Base-by-base conservation (phyloP, 2,888 invertebrate genomes). In the Chloroclystis v-ata region DNA sequence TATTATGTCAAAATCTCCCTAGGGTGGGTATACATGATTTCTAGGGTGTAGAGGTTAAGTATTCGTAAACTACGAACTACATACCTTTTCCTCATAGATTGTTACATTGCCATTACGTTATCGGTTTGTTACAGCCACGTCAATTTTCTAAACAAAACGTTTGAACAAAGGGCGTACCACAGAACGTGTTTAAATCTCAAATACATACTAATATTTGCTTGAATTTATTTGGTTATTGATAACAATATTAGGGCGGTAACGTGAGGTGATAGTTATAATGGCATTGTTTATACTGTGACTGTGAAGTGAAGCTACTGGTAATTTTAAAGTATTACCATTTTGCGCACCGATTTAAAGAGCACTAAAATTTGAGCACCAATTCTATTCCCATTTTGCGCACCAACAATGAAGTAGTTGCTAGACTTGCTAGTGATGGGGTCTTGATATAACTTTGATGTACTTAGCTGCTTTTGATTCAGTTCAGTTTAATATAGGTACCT, bases 101-200 rank as follows among this genome's bases (percentile, higher is more conserved):
- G 32, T 33, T 16, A 13, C 32, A 33, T 45, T 42, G 42, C 38
- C 45, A 44, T 35, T 28, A 14, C 43, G 40, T 41, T 52, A 48
- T 48, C 47, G 33, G 56, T 49, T 48, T 49, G 56, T 45, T 57
- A 54, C 53, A 54, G 54, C 60, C 54, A 28, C 53, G 69, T 67
- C 65, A 65, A 68, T 13, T 65, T 72, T 69, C 61, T 65, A 64
- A 67, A 67, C 65, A 70, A 67, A 70, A 59, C 57, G 50, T 52
- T 57, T 56, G 59, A 65, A 69, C 71, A 73, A 75, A 69, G 65
- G 67, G 58, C 50, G 56, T 44, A 48, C 54, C 52, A 56, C 53
- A 26, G 52, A 47, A 51, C 57, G 56, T 60, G 55, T 57, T 56
- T 59, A 57, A 64, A 64, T 66, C 61, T 57, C 32, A 9, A 16